Percentiles rank a stretch among this genome's conserved stretches.
Evolutionary conservation across 2,888 invertebrate genomes (phyloP).

Genomic region (Xestobium rufovillosum): DNA sequence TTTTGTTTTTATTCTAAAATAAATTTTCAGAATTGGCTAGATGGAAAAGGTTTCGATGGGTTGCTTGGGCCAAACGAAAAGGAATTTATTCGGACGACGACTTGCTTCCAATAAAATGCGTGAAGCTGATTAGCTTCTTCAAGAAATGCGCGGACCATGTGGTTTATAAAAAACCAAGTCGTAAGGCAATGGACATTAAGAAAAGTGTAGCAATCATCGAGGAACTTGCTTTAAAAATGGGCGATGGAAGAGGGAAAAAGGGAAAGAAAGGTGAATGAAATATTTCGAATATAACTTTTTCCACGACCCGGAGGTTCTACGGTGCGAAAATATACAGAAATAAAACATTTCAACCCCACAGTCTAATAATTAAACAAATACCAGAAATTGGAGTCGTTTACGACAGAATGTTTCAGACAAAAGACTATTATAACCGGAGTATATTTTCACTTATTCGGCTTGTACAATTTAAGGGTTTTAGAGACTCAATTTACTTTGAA

Average conservation of each 20-base stretch:
- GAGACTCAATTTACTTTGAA: too few relatives aligned
- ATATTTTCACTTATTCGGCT: too few relatives aligned
- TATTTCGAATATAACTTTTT: too few relatives aligned
- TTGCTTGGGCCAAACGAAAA: slow-evolving; percentile 41
- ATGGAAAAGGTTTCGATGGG: slow-evolving; percentile 45
- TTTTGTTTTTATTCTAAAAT: too few relatives aligned
- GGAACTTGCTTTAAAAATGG: slow-evolving; percentile 14
- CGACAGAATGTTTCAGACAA: too few relatives aligned
- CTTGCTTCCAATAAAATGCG: slow-evolving; percentile 28
- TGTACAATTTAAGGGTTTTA: too few relatives aligned
- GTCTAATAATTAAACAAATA: too few relatives aligned
- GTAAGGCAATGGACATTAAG: slow-evolving; percentile 18
- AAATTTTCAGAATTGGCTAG: slow-evolving; percentile 36
- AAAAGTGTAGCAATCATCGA: slow-evolving; percentile 18
- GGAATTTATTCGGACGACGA: slow-evolving; percentile 31
- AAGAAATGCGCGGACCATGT: slow-evolving; percentile 21
- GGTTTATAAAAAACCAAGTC: slow-evolving; percentile 18
- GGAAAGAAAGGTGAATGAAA: slow-evolving; percentile 17
- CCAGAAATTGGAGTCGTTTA: too few relatives aligned
- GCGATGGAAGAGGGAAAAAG: slow-evolving; percentile 17
- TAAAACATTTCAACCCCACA: too few relatives aligned
- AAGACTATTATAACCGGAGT: too few relatives aligned
- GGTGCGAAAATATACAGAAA: too few relatives aligned
- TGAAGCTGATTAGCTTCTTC: slow-evolving; percentile 33
- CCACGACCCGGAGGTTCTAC: too few relatives aligned